A percentile compares a stretch with the other conserved stretches of the same genome.
Conservation (phyloP, 2,113 vertebrate genomes). For the Lepisosteus osseus region DNA sequence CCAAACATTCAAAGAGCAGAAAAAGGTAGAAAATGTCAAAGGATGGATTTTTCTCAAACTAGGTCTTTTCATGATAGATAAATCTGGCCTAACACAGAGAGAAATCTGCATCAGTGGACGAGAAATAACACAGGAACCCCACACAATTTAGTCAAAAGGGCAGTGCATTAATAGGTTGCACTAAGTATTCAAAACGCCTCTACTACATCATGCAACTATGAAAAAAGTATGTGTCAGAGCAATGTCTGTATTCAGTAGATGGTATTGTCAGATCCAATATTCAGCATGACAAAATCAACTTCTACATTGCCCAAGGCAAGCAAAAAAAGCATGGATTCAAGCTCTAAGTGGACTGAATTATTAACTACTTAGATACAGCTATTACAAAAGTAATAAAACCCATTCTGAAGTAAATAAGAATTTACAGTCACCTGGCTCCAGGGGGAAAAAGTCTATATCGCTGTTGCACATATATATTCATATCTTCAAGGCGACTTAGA, state of each 20-base stretch:
- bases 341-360: conserved; percentile 29
- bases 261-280: conserved; percentile 59
- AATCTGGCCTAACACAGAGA: conserved; percentile 66
- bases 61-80: conserved; percentile 68
- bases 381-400: conserved; percentile 17
- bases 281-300: conserved; percentile 46
- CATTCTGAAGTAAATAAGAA: neutral
- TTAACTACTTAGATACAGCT: conserved; percentile 28
- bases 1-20: too few relatives aligned
- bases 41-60: conserved; percentile 67
- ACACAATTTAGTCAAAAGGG: conserved; percentile 25
- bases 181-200: conserved; percentile 23
- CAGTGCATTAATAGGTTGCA: conserved; percentile 9
- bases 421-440: conserved; percentile 19
- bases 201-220: conserved; percentile 12
- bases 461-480: conserved; percentile 1
- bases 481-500: conserved; percentile 17
- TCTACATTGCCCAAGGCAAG: conserved; percentile 37
- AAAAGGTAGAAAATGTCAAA: conserved; percentile 52
- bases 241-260: conserved; percentile 32
- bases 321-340: conserved; percentile 17
- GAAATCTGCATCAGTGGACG: too few relatives aligned
- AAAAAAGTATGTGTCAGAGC: conserved; percentile 6
- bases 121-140: conserved; percentile 18
- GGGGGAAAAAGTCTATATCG: neutral